Percentiles rank a stretch among this genome's conserved stretches.
Evolutionary conservation across 2,888 invertebrate species (phyloP).

Genomic region (Tethea ocularis): DNA sequence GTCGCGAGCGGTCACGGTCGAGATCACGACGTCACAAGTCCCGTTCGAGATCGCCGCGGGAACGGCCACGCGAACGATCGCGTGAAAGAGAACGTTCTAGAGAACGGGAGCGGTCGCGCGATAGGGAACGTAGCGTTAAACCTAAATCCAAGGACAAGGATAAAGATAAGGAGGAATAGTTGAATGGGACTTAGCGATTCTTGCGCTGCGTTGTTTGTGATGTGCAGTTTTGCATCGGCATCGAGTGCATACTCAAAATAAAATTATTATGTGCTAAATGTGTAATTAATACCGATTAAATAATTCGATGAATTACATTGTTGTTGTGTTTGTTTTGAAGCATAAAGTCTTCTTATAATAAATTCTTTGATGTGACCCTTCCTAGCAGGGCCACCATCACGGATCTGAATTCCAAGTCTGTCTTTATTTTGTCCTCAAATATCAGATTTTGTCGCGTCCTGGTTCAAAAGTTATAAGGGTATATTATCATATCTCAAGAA

Average conservation of each 20-base stretch:
- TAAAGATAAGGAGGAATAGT: constrained; percentile 89
- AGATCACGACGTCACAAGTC: constrained; percentile 88
- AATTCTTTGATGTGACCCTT: too few relatives aligned
- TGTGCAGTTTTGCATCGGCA: constrained; percentile 12
- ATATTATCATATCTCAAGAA: too few relatives aligned
- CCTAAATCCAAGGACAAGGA: constrained; percentile 86
- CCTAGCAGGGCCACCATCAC: too few relatives aligned
- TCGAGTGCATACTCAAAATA: constrained; percentile 4
- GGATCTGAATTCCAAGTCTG: too few relatives aligned
- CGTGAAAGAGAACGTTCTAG: constrained; percentile 72
- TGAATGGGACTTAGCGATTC: constrained; percentile 1
- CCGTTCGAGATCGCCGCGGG: constrained; percentile 87
- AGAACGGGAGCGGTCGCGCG: constrained; percentile 62
- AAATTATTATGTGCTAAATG: neutral
- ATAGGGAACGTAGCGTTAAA: constrained; percentile 77
- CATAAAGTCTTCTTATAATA: too few relatives aligned
- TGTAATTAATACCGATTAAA: neutral
- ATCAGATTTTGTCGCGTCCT: too few relatives aligned
- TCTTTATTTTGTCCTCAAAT: too few relatives aligned
- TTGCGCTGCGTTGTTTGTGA: constrained; percentile 9
- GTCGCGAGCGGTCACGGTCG: constrained; percentile 87
- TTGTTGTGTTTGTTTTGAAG: too few relatives aligned
- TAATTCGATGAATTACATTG: neutral
- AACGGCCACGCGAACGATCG: constrained; percentile 57
- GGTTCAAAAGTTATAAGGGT: too few relatives aligned